Base-by-base conservation (phyloP, 2,888 invertebrate genomes). In the Napeogenes sylphis region DNA sequence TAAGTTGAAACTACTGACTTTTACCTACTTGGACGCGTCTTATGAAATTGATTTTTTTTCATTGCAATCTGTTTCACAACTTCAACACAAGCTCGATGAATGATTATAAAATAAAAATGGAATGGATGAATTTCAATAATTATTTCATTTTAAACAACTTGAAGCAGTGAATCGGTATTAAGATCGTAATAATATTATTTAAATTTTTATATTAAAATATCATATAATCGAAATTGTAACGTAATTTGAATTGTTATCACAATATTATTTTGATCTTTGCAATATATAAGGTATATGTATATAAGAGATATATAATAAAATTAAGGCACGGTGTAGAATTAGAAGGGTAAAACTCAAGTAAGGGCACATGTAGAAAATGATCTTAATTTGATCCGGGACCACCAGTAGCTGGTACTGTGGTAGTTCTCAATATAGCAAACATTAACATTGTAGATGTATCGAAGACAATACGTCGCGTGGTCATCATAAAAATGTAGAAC, bases 391-490 rank as follows among this genome's bases (percentile, higher is more conserved):
- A 21, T 21, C 21, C 21, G 21, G 21, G 21, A 1, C 21, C 21
- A 21, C 21, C 21, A 21, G 21, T 21, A 21, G 21, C 21, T 30
- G 12, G 8, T 12, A 21, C 10, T n/a, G 12, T 59, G n/a, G 32
- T 42, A n/a, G 32, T 45, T 21, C 45, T 13, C 13, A 42, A 35
- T 55, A 55, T 55, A 55, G 12, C 21, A 55, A 12, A 59, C 55
- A 30, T 71, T 73, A 71, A 68, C 58, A 74, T 84, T 82, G 62
- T 86, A 87, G 86, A 84, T 75, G 63, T 75, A 61, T 61, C 73
- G 73, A 84, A 82, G 79, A 76, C 76, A 77, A 84, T 78, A 75
- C 74, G 82, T 73, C 83, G 76, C 70, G 75, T 83, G 67, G 68
- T 81, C 73, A 74, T 83, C 69, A 74, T 83, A 75, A 82, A 77